Conservation (phyloP, 2,797 vertebrate species). For the Smutsia gigantea region DNA sequence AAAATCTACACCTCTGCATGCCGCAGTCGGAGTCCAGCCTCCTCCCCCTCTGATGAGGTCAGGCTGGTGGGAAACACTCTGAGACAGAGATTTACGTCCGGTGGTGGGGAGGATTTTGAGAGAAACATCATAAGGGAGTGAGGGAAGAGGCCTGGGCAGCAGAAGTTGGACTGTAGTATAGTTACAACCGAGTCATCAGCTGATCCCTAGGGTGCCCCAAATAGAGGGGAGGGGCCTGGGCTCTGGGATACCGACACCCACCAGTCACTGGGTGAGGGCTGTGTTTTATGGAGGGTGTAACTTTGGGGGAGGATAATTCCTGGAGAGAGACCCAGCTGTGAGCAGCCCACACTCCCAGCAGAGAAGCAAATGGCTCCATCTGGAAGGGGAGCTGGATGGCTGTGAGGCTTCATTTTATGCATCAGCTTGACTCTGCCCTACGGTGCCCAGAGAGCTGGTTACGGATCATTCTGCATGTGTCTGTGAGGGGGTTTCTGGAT, state of each 20-base stretch:
- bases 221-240: neutral
- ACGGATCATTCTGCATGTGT: neutral
- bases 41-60: neutral
- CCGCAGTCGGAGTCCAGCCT: neutral
- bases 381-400: neutral
- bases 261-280: neutral
- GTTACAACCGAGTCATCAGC: neutral
- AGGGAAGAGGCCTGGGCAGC: neutral
- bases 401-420: neutral
- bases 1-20: too few relatives aligned
- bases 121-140: neutral
- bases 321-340: neutral
- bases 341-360: neutral
- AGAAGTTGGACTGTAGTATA: neutral
- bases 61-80: neutral
- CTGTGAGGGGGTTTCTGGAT: neutral
- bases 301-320: neutral
- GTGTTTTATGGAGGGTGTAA: neutral
- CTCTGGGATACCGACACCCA: neutral
- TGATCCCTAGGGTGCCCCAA: neutral
- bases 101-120: neutral
- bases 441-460: neutral
- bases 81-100: neutral
- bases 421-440: neutral
- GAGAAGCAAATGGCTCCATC: neutral